Base-by-base conservation (phyloP, 2,888 invertebrate genomes). In the Furcula furcula region DNA sequence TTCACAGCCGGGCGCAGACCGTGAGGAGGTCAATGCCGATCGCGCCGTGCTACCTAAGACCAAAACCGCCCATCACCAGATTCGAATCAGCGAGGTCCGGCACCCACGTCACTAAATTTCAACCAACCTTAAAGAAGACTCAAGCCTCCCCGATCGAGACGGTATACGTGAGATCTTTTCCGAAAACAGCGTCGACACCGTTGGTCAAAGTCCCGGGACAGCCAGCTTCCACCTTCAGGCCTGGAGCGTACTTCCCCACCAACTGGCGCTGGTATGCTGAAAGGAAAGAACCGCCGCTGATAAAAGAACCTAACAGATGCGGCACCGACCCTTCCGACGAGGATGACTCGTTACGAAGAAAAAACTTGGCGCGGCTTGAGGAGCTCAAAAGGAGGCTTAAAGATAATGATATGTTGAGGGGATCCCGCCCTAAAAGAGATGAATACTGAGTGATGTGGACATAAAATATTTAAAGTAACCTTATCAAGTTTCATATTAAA, bases 181-280 rank as follows among this genome's bases (percentile, higher is more conserved):
- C 26, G 2, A 26, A 26, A 2, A 26, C 13, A 14, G 26, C 14
- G 3, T 4, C 26, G 2, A 14, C 14, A 9, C 14, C 26, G 3
- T 6, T 11, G n/a, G n/a, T 7, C 3, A 26, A 14, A n/a, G 6
- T 26, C 11, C 26, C 13, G n/a, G 26, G 13, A 7, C n/a, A 14
- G n/a, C 11, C 6, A 7, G n/a, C n/a, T 1, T n/a, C 26, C n/a
- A 9, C 26, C 0, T 2, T 26, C 4, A 22, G 7, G 10, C 29
- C 34, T 5, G 14, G 32, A 26, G 4, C 27, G 5, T 23, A 34
- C 1, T 39, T 36, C 16, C 29, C 34, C 2, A 16, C 10, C 0
- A 36, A 46, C 18, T 42, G 46, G 45, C 39, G 33, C 15, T 50
- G 40, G 38, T 54, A 43, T n/a, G 33, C 34, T 5, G 28, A 40